Percentiles rank a stretch among this genome's conserved stretches.
These are phyloP conservation scores for Catharus bicknelli DNA, from an alignment of 2,113 vertebrate species.

Conservation along the genomic window DNA sequence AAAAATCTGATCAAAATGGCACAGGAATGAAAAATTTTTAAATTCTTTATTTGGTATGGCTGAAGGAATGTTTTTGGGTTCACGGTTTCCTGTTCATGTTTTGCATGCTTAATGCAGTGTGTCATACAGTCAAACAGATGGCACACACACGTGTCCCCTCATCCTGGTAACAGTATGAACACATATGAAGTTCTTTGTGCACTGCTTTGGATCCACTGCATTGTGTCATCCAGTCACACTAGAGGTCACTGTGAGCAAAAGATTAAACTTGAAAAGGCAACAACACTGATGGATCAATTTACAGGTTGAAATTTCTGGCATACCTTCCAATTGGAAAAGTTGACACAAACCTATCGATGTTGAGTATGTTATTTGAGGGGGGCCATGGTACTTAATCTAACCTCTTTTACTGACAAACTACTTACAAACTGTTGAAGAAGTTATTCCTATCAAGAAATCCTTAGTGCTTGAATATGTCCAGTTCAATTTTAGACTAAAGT, in stretches of 20 bases:
- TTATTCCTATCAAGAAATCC: neutral
- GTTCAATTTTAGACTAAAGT: neutral
- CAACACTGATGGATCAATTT: neutral
- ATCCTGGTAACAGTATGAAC: neutral
- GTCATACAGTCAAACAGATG: neutral
- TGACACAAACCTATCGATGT: neutral
- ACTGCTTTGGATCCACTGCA: neutral
- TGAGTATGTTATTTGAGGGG: neutral
- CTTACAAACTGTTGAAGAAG: neutral
- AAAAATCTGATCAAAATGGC: neutral
- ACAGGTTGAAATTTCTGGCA: fast-evolving
- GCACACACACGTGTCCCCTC: neutral
- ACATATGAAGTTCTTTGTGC: fast-evolving
- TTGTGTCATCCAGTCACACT: neutral
- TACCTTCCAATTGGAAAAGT: neutral
- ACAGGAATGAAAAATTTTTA: neutral
- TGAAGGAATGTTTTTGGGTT: neutral
- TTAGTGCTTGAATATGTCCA: neutral
- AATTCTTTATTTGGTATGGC: neutral
- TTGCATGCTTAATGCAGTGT: neutral
- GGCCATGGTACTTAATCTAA: neutral
- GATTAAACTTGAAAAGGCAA: neutral
- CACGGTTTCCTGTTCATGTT: neutral
- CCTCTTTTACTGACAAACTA: neutral
- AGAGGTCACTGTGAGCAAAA: constrained; percentile 55